Conservation (phyloP, 2,797 vertebrate genomes). For the Phoeniculus purpureus region DNA sequence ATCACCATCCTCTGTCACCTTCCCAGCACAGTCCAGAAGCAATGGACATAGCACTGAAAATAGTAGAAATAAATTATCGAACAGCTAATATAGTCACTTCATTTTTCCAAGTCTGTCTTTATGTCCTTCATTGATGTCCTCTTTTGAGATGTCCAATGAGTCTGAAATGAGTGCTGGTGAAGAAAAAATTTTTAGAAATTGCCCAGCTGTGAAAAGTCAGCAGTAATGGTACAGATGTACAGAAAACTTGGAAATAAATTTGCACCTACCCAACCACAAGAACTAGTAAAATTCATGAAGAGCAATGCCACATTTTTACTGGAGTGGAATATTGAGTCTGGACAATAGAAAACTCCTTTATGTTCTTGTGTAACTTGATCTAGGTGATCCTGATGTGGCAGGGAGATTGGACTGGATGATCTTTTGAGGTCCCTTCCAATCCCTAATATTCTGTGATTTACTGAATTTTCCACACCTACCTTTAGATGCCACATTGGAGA, state of each 20-base stretch:
- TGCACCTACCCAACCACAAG: not conserved
- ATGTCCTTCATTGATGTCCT: not conserved
- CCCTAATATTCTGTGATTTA: too few species aligned
- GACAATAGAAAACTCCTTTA: not conserved
- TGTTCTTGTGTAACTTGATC: too few species aligned
- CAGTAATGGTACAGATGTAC: not conserved
- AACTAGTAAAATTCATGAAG: not conserved
- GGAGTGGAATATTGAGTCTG: not conserved
- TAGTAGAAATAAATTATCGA: slow-evolving; percentile 10
- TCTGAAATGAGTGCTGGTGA: not conserved
- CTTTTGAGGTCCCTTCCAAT: too few species aligned
- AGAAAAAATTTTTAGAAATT: not conserved
- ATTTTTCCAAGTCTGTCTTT: not conserved
- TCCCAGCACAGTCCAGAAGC: slow-evolving; percentile 53
- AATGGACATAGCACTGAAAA: slow-evolving; percentile 22
- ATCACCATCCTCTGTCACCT: slow-evolving; percentile 78
- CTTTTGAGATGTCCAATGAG: not conserved
- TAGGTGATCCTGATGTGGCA: too few species aligned
- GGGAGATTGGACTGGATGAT: too few species aligned
- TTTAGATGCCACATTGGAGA: not conserved
- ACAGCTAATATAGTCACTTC: not conserved
- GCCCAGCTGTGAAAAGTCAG: not conserved
- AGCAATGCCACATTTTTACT: not conserved
- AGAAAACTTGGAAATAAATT: slow-evolving; percentile 17
- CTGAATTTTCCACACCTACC: not conserved